A percentile compares a stretch with the other conserved stretches of the same genome.
phyloP scores from a whole-genome alignment of 1,140 invertebrate genomes.

The Macrostomum lignano region DNA sequence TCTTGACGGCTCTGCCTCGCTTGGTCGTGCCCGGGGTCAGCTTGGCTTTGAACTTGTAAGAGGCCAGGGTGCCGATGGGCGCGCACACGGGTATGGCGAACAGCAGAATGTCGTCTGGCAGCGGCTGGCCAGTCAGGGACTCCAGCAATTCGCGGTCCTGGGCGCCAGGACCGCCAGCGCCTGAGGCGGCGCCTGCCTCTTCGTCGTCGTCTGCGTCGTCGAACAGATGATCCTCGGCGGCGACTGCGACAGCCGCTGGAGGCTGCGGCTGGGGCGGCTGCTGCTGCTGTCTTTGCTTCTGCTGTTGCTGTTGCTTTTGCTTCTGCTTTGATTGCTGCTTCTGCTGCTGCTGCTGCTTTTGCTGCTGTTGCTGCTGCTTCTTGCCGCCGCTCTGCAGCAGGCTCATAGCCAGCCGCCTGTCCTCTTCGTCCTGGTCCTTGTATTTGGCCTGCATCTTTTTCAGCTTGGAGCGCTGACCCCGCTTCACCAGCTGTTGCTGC shows the following conservation, averaged over 20 bases:
- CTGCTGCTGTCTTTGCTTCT: too few species aligned
- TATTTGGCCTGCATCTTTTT: slow-evolving; percentile 96
- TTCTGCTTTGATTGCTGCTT: slow-evolving; percentile 22
- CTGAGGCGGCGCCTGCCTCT: too few species aligned
- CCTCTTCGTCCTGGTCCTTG: slow-evolving; percentile 83
- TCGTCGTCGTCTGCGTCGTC: too few species aligned
- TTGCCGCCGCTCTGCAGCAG: slow-evolving; percentile 34
- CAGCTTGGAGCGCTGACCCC: slow-evolving; percentile 34
- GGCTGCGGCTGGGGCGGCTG: too few species aligned
- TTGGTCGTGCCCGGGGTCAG: slow-evolving; percentile 70
- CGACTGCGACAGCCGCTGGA: too few species aligned
- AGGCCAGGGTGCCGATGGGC: slow-evolving; percentile 56
- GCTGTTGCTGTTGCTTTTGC: slow-evolving; percentile 29
- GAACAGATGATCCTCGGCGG: too few species aligned
- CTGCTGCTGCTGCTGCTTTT: slow-evolving; percentile 7
- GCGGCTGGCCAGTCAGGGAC: slow-evolving; percentile 52
- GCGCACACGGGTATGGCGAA: slow-evolving; percentile 77
- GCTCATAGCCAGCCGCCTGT: slow-evolving; percentile 50
- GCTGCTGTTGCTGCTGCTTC: slow-evolving; percentile 4
- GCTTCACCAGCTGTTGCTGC: too few species aligned
- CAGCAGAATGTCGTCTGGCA: slow-evolving; percentile 58
- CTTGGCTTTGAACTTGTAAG: slow-evolving; percentile 88
- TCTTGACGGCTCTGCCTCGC: slow-evolving; percentile 73
- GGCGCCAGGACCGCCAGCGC: too few species aligned
- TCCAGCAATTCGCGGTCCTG: too few species aligned